A percentile compares a stretch with the other conserved stretches of the same genome.
Conservation (phyloP, 2,888 invertebrate genomes). For the Hylaea fasciaria region DNA sequence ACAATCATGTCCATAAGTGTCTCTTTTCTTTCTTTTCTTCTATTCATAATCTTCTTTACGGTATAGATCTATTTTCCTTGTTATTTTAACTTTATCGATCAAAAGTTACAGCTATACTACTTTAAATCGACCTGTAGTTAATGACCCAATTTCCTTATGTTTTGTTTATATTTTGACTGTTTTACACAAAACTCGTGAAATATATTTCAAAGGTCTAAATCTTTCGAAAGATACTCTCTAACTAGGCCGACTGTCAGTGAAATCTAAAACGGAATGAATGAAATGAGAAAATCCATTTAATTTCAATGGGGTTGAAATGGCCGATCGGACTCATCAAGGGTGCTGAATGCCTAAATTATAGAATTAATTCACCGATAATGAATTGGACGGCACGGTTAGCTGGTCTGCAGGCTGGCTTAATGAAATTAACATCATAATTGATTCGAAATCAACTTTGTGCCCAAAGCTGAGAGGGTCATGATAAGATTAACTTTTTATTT, state of each 20-base stretch:
- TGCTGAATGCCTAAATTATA: conserved; percentile 45
- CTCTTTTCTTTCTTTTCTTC: no score
- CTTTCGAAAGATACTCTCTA: conserved; percentile 11
- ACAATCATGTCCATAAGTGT: no score
- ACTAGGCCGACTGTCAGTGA: conserved; percentile 30
- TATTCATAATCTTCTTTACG: no score
- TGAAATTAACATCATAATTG: conserved; percentile 40
- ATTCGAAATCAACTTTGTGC: conserved; percentile 26
- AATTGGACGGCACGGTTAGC: conserved; percentile 38
- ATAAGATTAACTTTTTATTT: conserved; percentile 29
- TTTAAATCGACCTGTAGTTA: no score
- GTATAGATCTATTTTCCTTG: no score
- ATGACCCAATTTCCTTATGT: no score
- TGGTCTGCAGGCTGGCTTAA: conserved; percentile 27
- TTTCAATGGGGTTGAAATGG: conserved; percentile 55
- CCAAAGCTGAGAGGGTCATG: conserved; percentile 20
- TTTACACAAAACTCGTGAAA: conserved; percentile 4
- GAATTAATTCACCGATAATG: conserved; percentile 50
- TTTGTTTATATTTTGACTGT: no score
- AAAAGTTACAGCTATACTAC: no score
- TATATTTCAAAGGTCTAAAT: conserved; percentile 20
- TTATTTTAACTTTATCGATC: no score
- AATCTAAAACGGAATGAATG: conserved; percentile 58
- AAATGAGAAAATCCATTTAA: conserved; percentile 57
- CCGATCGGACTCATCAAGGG: conserved; percentile 48